phyloP scores from a whole-genome alignment of 2,113 vertebrate genomes.

The Jaculus jaculus region DNA sequence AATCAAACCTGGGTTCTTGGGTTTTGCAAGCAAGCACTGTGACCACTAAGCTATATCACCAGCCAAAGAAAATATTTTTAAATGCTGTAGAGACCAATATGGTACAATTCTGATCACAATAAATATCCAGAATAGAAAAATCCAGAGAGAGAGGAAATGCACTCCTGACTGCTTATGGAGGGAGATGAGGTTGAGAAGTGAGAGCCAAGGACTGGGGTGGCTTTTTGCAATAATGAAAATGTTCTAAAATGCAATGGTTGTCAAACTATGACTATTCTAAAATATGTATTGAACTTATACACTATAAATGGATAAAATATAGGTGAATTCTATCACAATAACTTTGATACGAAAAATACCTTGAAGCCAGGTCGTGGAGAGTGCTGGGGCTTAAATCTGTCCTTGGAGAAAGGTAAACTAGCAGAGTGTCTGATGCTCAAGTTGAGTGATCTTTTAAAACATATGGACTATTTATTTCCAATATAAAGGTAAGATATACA shows the following conservation, averaged over 20 bases:
- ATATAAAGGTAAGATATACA: background rate
- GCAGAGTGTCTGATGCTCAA: background rate
- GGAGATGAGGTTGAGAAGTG: background rate
- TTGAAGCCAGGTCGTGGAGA: background rate
- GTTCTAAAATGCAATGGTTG: background rate
- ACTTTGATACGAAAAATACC: background rate
- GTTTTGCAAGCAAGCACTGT: too few relatives aligned
- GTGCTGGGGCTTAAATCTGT: background rate
- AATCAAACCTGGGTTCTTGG: too few relatives aligned
- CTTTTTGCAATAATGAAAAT: background rate
- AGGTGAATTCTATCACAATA: background rate
- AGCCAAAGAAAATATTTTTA: background rate
- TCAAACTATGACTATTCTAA: background rate
- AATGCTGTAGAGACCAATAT: background rate
- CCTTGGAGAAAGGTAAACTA: background rate
- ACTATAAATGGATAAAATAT: background rate
- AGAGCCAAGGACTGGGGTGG: background rate
- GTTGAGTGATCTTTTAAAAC: background rate
- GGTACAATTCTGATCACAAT: background rate
- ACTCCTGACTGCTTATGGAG: too few relatives aligned
- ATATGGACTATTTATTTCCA: background rate
- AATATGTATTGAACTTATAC: background rate
- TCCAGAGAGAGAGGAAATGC: background rate
- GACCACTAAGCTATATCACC: too few relatives aligned
- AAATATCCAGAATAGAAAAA: background rate